These are phyloP conservation scores for Dendrocincla tyrannina DNA, from an alignment of 2,797 vertebrate species.

Conservation along the genomic window DNA sequence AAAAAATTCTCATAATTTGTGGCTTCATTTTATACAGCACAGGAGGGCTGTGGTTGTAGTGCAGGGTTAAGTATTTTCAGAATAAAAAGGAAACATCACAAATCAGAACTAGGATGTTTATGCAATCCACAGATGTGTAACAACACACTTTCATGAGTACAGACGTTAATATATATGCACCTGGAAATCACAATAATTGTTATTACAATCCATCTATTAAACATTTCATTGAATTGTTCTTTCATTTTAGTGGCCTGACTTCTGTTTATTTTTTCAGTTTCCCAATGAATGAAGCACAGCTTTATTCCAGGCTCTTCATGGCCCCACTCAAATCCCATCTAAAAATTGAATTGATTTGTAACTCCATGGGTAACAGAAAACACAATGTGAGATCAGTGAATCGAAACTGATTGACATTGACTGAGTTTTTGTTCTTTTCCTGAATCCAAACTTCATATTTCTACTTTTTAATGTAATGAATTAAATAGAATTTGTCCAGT, in stretches of 20 bases:
- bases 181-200: background rate
- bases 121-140: background rate
- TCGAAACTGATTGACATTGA: background rate
- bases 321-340: background rate
- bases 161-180: background rate
- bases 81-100: background rate
- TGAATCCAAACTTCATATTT: background rate
- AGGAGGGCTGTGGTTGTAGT: background rate
- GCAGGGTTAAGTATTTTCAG: background rate
- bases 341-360: background rate
- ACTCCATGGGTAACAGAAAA: background rate
- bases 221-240: background rate
- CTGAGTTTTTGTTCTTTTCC: background rate
- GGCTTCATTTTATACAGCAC: background rate
- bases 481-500: background rate
- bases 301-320: background rate
- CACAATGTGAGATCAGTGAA: background rate
- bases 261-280: background rate
- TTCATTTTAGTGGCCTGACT: background rate
- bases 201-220: background rate
- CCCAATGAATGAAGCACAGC: background rate
- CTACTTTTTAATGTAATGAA: background rate
- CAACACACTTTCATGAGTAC: background rate
- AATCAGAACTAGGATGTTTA: background rate
- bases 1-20: background rate